Evolutionary conservation across 2,113 vertebrate species (phyloP), one percentile per base, ranked within the genome.

Genomic region (Protobothrops flavoviridis): DNA sequence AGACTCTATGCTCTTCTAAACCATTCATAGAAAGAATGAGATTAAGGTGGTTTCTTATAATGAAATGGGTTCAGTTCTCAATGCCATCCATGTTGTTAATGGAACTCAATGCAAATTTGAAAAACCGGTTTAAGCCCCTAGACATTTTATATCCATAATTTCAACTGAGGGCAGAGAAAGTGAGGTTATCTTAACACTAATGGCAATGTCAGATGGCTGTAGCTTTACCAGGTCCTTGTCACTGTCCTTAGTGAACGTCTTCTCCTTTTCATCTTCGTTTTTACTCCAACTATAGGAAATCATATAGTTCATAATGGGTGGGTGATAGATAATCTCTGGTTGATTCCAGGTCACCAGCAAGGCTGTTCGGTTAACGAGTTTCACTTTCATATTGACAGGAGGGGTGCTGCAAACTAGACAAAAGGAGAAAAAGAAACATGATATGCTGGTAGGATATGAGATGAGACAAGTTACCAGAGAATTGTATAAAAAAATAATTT

Each of bases 201-300:
- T 94, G 87, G 88, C 91, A 94, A 93, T 39, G 53, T 87, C 48
- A 86, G 94, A 61, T 90, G 93, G 93, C 91, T 93, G 74, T 61
- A 74, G 87, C 64, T 98, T 98, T 97, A 99, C 99, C 99, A 99
- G 97, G 95, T 98, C 99, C 96, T 99, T 99, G 96, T 98, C 98
- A 87, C 98, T 99, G 93, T 99, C 98, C 93, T 99, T 99, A 9
- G 98, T 98, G 93, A 99, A 99, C 0, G 99, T 99, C 96, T 99
- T 99, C 96, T 99, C 99, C 64, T 99, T 99, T 95, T 99, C 98
- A 4, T 99, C 99, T 74, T 99, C 99, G 0, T 99, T 99, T 97
- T 98, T 98, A 88, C 98, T 98, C 99, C 99, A 99, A 97, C 99
- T 99, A 95, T 99, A 99, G 85, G 99, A 99, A 95, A 99, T 98